Conservation (phyloP, 2,888 invertebrate genomes). For the Archips crataeganus region DNA sequence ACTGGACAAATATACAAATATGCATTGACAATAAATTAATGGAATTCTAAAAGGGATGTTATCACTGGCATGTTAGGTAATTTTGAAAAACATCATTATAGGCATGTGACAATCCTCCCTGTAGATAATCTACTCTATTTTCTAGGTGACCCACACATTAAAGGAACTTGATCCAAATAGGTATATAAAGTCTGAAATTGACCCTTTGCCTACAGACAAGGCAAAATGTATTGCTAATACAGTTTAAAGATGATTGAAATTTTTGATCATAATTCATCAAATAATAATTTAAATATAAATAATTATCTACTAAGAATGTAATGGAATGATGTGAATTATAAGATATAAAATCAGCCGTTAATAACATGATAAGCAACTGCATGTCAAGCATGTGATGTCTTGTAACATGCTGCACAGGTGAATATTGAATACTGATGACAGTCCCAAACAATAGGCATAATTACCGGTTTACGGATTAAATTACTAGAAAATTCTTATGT, state of each 20-base stretch:
- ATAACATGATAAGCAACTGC: not conserved
- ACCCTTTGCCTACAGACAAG: not conserved
- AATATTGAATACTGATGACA: slow-evolving; percentile 1
- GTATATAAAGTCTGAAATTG: not conserved
- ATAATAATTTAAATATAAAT: not conserved
- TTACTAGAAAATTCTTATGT: slow-evolving; percentile 17
- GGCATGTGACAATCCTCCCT: not conserved
- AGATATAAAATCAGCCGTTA: not conserved
- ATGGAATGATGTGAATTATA: slow-evolving; percentile 1
- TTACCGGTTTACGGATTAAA: slow-evolving; percentile 3
- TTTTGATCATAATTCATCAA: not conserved
- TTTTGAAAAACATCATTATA: not conserved
- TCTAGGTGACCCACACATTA: not conserved
- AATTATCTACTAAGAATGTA: not conserved
- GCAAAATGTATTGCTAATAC: not conserved
- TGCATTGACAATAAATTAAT: not conserved
- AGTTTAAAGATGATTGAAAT: not conserved
- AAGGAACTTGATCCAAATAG: not conserved
- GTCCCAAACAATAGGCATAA: not conserved
- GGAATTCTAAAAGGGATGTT: not conserved
- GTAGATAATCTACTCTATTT: not conserved
- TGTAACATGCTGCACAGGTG: slow-evolving; percentile 6
- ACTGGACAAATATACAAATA: not conserved
- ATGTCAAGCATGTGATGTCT: slow-evolving; percentile 6
- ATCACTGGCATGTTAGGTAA: not conserved